Evolutionary conservation across 2,113 vertebrate genomes (phyloP).

Genomic region (Cyprinodon tularosa): DNA sequence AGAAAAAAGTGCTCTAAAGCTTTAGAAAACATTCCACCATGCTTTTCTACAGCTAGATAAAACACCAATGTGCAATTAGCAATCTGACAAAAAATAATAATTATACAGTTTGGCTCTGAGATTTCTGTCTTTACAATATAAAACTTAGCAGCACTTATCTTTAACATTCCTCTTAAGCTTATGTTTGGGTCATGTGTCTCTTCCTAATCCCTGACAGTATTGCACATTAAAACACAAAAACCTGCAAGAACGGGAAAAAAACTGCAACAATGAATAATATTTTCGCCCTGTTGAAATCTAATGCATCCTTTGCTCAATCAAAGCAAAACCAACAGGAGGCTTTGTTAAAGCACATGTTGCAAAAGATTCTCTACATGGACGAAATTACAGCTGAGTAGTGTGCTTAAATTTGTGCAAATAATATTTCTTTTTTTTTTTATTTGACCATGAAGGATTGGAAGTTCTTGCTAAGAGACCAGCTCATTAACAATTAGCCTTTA

Average conservation of each 20-base stretch:
- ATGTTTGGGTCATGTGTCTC: constrained; percentile 38
- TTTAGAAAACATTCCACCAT: constrained; percentile 66
- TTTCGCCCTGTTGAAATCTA: constrained; percentile 42
- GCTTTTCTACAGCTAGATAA: constrained; percentile 59
- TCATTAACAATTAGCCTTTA: constrained; percentile 68
- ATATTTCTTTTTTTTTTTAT: not conserved
- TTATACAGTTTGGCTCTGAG: constrained; percentile 75
- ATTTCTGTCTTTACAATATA: constrained; percentile 63
- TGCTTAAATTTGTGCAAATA: constrained; percentile 39
- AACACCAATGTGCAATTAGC: constrained; percentile 53
- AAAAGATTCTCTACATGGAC: constrained; percentile 57
- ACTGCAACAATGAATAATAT: constrained; percentile 41
- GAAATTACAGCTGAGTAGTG: constrained; percentile 50
- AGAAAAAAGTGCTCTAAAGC: constrained; percentile 58
- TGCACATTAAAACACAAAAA: constrained; percentile 64
- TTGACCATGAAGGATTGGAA: constrained; percentile 14
- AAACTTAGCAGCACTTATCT: constrained; percentile 76
- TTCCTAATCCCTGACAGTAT: constrained; percentile 53
- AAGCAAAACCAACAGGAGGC: constrained; percentile 44
- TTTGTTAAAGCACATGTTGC: constrained; percentile 58
- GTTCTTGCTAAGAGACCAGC: constrained; percentile 76
- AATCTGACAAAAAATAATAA: constrained; percentile 61
- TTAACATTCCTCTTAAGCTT: constrained; percentile 65
- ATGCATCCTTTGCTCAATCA: constrained; percentile 59
- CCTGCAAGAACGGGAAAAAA: constrained; percentile 41